Evolutionary conservation across 2,888 invertebrate genomes (phyloP).

Genomic region (Ommatoiulus sabulosus): DNA sequence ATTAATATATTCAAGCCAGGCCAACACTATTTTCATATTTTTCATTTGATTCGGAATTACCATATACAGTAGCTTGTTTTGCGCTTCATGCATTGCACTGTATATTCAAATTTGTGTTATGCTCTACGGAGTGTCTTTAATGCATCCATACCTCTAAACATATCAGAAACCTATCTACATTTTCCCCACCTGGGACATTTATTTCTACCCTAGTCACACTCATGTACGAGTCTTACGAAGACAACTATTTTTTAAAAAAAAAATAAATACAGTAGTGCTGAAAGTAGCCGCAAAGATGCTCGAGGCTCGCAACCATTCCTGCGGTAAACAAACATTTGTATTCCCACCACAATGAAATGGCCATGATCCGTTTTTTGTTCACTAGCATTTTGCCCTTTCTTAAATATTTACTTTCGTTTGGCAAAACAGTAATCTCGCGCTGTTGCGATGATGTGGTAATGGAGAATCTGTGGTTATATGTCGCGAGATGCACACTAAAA

Average conservation of each 20-base stretch:
- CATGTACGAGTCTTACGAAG: neutral
- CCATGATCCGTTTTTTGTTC: slow-evolving; percentile 25
- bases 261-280: neutral
- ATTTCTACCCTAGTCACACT: neutral
- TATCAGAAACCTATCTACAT: too few relatives aligned
- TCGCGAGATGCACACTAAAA: neutral
- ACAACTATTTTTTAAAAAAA: neutral
- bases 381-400: slow-evolving; percentile 39
- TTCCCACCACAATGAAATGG: slow-evolving; percentile 42
- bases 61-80: too few relatives aligned
- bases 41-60: too few relatives aligned
- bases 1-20: too few relatives aligned
- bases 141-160: too few relatives aligned
- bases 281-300: neutral
- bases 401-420: slow-evolving; percentile 44
- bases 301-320: neutral
- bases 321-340: slow-evolving; percentile 35
- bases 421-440: neutral
- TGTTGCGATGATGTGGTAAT: slow-evolving; percentile 45
- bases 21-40: too few relatives aligned
- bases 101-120: neutral
- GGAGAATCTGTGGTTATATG: slow-evolving; percentile 39
- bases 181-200: neutral
- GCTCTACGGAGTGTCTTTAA: too few relatives aligned
- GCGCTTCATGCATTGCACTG: neutral